Percentiles rank a stretch among this genome's conserved stretches.
Evolutionary conservation across 2,113 vertebrate genomes (phyloP).

Genomic region (Elanoides forficatus): DNA sequence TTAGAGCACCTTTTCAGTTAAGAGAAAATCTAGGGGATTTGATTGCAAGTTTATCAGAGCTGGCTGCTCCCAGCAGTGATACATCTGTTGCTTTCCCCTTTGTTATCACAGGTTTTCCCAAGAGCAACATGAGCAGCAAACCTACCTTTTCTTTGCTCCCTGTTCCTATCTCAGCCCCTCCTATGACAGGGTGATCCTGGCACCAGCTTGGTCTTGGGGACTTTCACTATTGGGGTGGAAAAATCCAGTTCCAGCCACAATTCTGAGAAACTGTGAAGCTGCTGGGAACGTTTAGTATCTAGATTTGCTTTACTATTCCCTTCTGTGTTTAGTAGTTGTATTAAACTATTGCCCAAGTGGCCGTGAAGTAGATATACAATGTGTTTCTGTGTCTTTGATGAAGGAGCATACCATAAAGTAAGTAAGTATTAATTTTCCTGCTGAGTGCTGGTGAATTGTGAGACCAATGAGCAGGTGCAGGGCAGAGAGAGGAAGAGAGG

Average conservation of each 20-base stretch:
- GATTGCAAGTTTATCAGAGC: neutral
- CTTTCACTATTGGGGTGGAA: neutral
- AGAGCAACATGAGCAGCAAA: neutral
- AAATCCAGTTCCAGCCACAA: neutral
- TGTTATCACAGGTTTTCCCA: neutral
- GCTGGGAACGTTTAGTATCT: neutral
- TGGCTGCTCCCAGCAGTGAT: neutral
- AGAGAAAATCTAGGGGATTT: neutral
- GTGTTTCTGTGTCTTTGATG: neutral
- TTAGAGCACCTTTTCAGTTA: neutral
- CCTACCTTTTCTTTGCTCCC: neutral
- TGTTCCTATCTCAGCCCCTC: neutral
- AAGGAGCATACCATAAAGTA: neutral
- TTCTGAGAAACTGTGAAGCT: neutral
- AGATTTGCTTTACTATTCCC: neutral
- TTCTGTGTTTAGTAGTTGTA: neutral
- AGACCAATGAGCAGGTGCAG: neutral
- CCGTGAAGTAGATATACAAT: fast-evolving
- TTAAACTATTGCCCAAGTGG: neutral
- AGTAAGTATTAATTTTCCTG: neutral
- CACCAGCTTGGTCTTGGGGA: neutral
- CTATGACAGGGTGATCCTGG: neutral
- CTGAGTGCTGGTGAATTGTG: neutral
- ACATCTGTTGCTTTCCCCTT: neutral
- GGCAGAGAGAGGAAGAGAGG: conserved; percentile 9